A percentile compares a stretch with the other conserved stretches of the same genome.
Conservation (phyloP, 2,888 invertebrate genomes). For the Eubasilissa splendida region DNA sequence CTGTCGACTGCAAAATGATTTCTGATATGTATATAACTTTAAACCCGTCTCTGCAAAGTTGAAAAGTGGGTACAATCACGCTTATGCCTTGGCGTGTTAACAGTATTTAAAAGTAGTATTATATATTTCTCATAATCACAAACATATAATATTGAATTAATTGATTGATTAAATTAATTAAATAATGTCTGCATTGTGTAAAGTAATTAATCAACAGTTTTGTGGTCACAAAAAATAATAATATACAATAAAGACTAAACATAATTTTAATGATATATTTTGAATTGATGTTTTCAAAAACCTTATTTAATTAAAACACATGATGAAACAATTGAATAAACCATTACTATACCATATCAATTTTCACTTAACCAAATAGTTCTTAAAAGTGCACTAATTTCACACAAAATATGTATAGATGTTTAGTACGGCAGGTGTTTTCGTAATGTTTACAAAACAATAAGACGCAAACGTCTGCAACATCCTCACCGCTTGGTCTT, state of each 20-base stretch:
- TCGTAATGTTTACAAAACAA: conserved; percentile 30
- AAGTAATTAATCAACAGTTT: too few species aligned
- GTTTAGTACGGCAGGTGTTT: background rate
- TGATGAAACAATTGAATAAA: background rate
- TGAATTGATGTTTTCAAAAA: background rate
- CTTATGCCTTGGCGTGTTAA: background rate
- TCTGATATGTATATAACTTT: background rate
- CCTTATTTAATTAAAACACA: background rate
- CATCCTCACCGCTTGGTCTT: conserved; percentile 1
- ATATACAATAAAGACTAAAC: background rate
- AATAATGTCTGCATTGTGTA: too few species aligned
- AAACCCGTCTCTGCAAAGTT: background rate
- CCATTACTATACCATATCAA: background rate
- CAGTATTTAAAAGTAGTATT: too few species aligned
- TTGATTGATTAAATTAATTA: too few species aligned
- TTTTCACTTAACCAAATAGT: background rate
- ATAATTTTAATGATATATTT: background rate
- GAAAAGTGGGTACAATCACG: background rate
- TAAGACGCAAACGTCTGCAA: background rate
- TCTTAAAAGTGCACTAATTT: background rate
- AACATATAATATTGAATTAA: too few species aligned
- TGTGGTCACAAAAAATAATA: too few species aligned
- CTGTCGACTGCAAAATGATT: too few species aligned
- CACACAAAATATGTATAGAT: background rate
- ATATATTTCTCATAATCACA: too few species aligned